These are phyloP conservation scores for Piaya cayana DNA, from an alignment of 2,113 vertebrate genomes.

Conservation along the genomic window DNA sequence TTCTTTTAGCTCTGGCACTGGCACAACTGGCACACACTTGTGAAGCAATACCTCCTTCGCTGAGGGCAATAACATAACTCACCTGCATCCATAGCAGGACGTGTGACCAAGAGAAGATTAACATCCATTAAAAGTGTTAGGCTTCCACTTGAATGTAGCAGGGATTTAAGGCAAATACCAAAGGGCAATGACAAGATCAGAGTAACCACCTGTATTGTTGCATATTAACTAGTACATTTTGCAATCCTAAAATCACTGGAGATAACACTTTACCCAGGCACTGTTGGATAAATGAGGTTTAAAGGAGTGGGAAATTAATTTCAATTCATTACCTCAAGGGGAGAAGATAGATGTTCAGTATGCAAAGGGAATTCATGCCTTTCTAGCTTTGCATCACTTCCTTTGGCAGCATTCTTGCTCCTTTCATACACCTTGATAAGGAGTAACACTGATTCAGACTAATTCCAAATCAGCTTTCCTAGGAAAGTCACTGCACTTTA, in stretches of 20 bases:
- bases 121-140: background rate
- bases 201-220: background rate
- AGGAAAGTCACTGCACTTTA: background rate
- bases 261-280: background rate
- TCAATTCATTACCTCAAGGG: background rate
- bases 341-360: background rate
- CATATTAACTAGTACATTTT: background rate
- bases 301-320: background rate
- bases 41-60: background rate
- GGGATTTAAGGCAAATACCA: background rate
- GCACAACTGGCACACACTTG: background rate
- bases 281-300: background rate
- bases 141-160: background rate
- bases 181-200: background rate
- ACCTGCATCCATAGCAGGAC: background rate
- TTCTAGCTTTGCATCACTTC: background rate
- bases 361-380: background rate
- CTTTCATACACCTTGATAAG: background rate
- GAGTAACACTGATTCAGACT: background rate
- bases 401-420: background rate
- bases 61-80: background rate
- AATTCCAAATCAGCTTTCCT: background rate
- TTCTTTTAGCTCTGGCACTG: background rate
- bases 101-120: conserved; percentile 29
- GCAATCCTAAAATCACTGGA: background rate